Evolutionary conservation across 1,140 invertebrate genomes (phyloP).

Genomic region (Heliconius himera): DNA sequence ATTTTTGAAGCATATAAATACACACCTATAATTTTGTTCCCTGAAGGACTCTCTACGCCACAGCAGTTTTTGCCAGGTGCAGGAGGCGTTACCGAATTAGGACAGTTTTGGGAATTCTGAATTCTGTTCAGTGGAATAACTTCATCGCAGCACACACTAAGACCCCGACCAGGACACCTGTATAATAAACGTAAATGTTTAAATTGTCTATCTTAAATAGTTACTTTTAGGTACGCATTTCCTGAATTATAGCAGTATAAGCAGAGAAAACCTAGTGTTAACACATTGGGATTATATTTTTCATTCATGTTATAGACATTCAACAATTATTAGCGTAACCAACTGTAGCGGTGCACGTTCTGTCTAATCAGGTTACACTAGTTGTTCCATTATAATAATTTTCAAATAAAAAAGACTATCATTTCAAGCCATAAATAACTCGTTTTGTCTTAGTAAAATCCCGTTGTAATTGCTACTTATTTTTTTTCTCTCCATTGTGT

Average conservation of each 20-base stretch:
- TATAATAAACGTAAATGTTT: not conserved
- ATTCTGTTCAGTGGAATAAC: not conserved
- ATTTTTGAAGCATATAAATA: not conserved
- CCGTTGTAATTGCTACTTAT: not conserved
- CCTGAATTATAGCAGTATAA: too few species aligned
- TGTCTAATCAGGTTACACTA: not conserved
- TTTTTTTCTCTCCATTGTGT: not conserved
- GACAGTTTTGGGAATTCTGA: not conserved
- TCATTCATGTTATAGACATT: too few species aligned
- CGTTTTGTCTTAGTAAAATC: not conserved
- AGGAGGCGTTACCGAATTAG: not conserved
- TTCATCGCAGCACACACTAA: not conserved
- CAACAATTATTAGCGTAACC: too few species aligned
- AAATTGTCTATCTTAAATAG: not conserved
- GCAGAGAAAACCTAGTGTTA: too few species aligned
- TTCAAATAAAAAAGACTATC: not conserved
- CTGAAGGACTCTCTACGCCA: slow-evolving; percentile 48
- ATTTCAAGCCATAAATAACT: not conserved
- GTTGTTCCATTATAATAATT: not conserved
- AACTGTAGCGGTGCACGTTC: too few species aligned
- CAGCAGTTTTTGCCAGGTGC: slow-evolving; percentile 46
- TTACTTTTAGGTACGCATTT: too few species aligned
- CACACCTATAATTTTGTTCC: slow-evolving; percentile 58
- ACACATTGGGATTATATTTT: too few species aligned
- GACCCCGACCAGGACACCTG: not conserved